Evolutionary conservation across 23 tunicate genomes (phyloP), one percentile per base, ranked within the genome.

Genomic region (Halocynthia roretzi): DNA sequence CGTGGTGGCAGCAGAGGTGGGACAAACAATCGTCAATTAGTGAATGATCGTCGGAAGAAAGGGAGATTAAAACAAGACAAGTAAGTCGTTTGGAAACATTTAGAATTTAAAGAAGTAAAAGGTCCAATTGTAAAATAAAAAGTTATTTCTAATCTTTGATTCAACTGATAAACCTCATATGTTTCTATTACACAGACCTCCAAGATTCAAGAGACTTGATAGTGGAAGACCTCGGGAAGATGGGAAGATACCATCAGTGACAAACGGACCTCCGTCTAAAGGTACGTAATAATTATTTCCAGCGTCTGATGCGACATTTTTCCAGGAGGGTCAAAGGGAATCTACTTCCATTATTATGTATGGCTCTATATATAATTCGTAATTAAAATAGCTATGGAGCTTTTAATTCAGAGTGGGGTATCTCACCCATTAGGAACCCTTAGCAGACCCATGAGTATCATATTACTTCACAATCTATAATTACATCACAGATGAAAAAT

Each of bases 181-280:
- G 40, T 18, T 19, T 52, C 6, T 72, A 48, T 58, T 40, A 69
- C 54, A 48, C 68, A 83, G 96, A 12, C 96, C 96, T 6, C 96
- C 96, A 9, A 82, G 96, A 50, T 89, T 89, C 71, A 80, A 89
- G 51, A 79, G 76, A 60, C 22, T 83, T 8, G 31, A 40, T 6
- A 72, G 71, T 48, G 56, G 76, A 53, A 9, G 50, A n/a, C 5
- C 71, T 72, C 50, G 76, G 52, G 72, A 77, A 10, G 61, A 78
- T 12, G 87, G 76, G 8, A 48, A 52, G 12, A 61, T 55, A 63
- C 71, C 81, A 20, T 40, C 77, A 9, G 71, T 40, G 10, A 51
- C 70, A 15, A 48, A 50, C 5, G 79, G 85, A 9, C 21, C 23
- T 31, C 48, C 56, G 9, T 20, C 70, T 65, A 65, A 65, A 20